Percentiles rank a stretch among this genome's conserved stretches.
Evolutionary conservation across 2,113 vertebrate genomes (phyloP).

Genomic region (Ictidomys tridecemlineatus): DNA sequence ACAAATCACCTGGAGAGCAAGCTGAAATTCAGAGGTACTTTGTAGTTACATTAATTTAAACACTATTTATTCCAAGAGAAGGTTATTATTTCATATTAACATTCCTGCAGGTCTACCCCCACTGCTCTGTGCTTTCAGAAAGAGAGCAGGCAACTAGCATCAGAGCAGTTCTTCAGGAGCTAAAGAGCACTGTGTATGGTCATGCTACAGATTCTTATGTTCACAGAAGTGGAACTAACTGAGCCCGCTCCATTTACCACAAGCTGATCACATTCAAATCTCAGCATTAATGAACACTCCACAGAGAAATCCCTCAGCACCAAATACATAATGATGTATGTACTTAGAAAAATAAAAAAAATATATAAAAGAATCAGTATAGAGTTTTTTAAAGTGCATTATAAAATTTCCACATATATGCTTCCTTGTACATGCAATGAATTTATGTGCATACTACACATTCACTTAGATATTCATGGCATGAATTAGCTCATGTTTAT

Average conservation of each 20-base stretch:
- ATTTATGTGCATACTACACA: neutral
- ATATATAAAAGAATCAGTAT: neutral
- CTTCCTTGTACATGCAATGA: neutral
- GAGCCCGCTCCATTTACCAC: neutral
- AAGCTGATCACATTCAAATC: neutral
- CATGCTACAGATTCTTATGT: neutral
- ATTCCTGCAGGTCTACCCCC: neutral
- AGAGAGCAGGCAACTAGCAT: neutral
- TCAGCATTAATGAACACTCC: neutral
- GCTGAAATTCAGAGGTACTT: constrained; percentile 8
- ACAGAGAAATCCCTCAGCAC: constrained; percentile 7
- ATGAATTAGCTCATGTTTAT: neutral
- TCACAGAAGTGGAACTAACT: neutral
- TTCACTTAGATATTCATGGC: neutral
- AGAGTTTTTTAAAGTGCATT: neutral
- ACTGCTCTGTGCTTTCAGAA: neutral
- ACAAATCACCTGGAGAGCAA: neutral
- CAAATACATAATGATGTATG: neutral
- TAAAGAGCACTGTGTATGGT: neutral
- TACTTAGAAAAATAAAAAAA: neutral
- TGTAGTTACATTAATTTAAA: constrained; percentile 17
- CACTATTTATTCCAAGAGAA: neutral
- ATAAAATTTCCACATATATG: neutral
- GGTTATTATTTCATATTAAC: neutral
- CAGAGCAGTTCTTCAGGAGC: neutral